A percentile compares a stretch with the other conserved stretches of the same genome.
phyloP scores from a whole-genome alignment of 2,888 invertebrate genomes.

The Pachydiplax longipennis region DNA sequence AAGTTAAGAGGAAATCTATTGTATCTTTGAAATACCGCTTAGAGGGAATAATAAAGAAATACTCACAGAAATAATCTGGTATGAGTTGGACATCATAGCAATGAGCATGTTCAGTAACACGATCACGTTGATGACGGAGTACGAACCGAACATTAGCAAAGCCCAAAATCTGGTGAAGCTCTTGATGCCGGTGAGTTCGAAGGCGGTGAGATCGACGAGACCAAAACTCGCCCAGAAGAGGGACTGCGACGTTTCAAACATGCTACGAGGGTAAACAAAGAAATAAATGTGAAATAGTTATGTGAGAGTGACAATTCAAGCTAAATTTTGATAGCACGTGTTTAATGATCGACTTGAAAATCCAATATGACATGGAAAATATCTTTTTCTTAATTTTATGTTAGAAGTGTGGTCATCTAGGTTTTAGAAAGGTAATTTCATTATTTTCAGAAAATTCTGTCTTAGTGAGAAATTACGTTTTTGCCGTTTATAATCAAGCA shows the following conservation, averaged over 20 bases:
- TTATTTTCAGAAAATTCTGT: too few species aligned
- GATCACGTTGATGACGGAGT: constrained; percentile 93
- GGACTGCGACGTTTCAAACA: constrained; percentile 94
- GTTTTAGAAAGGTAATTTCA: too few species aligned
- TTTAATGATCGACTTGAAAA: too few species aligned
- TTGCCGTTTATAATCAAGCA: too few species aligned
- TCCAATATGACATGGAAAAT: too few species aligned
- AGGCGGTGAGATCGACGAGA: constrained; percentile 85
- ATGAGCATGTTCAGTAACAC: constrained; percentile 92
- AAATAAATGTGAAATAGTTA: neutral
- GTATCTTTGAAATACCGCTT: too few species aligned
- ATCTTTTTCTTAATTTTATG: too few species aligned
- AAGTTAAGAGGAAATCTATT: too few species aligned
- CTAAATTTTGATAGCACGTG: too few species aligned
- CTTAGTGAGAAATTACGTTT: too few species aligned
- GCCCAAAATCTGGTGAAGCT: constrained; percentile 94
- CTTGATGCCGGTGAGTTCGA: constrained; percentile 87
- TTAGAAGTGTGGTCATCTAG: too few species aligned
- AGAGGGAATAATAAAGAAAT: neutral
- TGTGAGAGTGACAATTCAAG: too few species aligned
- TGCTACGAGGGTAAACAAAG: constrained; percentile 68
- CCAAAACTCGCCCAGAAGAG: constrained; percentile 97
- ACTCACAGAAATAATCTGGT: constrained; percentile 46
- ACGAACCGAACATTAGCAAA: constrained; percentile 93
- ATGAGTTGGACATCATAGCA: constrained; percentile 98